Base-by-base conservation (phyloP, 2,797 vertebrate species). In the Luscinia megarhynchos region DNA sequence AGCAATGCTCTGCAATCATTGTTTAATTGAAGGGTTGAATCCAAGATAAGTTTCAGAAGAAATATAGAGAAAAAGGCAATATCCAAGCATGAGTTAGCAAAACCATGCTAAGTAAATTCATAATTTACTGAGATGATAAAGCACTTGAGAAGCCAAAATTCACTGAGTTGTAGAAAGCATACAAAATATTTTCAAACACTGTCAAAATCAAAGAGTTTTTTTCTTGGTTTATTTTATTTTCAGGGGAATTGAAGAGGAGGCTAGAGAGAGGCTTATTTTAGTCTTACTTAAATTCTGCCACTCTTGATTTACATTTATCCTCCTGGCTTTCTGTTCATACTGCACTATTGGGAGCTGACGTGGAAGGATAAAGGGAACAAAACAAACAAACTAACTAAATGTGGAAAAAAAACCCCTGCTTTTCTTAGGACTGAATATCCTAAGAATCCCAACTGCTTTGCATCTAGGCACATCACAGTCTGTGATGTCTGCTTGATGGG, bases 341-440 rank as follows among this genome's bases (percentile, higher is more conserved):
- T 19, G 6, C 43, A 11, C 22, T 62, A 4, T 34, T 90, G 43
- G 23, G 13, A 38, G 14, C n/a, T 27, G 12, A 10, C 11, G 16
- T 34, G 24, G 45, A 66, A 77, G 15, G 18, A 53, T 29, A 62
- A 80, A 24, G 54, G 9, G 15, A 79, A 57, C 43, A 19, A 18
- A 16, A 9, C 2, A 20, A 38, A 61, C n/a, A 0, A 0, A 3
- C 7, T 38, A 46, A 16, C 15, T 34, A 58, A 11, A 2, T 29
- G 5, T 43, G 7, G 18, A 41, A 57, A 54, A 62, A 10, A 0
- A 0, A 2, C 2, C 11, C 5, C 15, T 24, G 1, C 7, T 38
- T 64, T 30, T 51, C 29, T 74, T 74, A 48, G 3, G 1, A 61
- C 13, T 75, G 45, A 79, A 26, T 57, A 14, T 66, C 24, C 12